Evolutionary conservation across 2,797 vertebrate genomes (phyloP).

Genomic region (Knipowitschia caucasica): DNA sequence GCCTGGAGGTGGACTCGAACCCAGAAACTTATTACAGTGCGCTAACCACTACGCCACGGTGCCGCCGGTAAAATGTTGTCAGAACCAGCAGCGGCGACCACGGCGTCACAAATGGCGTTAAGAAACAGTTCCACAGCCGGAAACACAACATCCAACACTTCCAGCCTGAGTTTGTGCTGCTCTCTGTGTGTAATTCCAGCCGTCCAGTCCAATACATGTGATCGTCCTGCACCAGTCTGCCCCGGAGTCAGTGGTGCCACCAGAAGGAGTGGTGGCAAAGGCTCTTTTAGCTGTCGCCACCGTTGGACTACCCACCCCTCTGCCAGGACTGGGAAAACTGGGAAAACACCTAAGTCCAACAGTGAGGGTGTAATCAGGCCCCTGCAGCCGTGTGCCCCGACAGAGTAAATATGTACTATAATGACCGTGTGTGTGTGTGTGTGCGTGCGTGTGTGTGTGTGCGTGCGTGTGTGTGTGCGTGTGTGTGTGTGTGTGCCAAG

Average conservation of each 20-base stretch:
- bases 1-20: no score
- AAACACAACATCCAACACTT: conserved; percentile 46
- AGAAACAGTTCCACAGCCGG: conserved; percentile 34
- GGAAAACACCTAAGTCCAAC: conserved; percentile 49
- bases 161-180: conserved; percentile 9
- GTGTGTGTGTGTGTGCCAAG: conserved; percentile 9
- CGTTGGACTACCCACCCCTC: conserved; percentile 4
- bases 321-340: conserved; percentile 19
- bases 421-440: conserved; percentile 13
- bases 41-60: no score
- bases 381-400: conserved; percentile 9
- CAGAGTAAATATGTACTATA: conserved; percentile 11
- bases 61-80: no score
- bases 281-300: conserved; percentile 32
- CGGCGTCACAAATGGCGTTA: conserved; percentile 17
- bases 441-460: conserved; percentile 7
- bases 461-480: conserved; percentile 6
- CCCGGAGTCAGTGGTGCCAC: conserved; percentile 28
- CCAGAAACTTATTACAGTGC: no score
- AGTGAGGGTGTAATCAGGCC: conserved; percentile 50
- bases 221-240: conserved; percentile 30
- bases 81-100: no score
- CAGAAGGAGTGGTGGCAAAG: conserved; percentile 17
- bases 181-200: conserved; percentile 39
- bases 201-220: conserved; percentile 44